phyloP scores from a whole-genome alignment of 2,888 invertebrate genomes.

The Crocallis elinguaria region DNA sequence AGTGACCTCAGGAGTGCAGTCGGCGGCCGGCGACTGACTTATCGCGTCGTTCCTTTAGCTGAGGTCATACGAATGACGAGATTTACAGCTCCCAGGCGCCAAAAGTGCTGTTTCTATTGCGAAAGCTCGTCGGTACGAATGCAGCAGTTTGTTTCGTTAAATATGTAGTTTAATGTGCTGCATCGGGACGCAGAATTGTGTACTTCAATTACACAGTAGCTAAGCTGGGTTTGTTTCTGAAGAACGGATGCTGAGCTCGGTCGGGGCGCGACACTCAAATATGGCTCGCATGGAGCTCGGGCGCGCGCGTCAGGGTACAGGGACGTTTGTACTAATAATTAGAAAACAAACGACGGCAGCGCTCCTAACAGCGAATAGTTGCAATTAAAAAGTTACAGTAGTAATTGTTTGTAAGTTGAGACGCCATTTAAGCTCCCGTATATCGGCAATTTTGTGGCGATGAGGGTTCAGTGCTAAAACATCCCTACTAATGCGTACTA shows the following conservation, averaged over 20 bases:
- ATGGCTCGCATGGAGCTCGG: background rate
- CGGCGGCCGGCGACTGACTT: slow-evolving; percentile 4
- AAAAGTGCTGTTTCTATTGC: slow-evolving; percentile 2
- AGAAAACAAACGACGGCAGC: no score
- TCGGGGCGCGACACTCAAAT: background rate
- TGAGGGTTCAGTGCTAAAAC: no score
- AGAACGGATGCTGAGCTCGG: background rate
- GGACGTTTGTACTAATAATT: no score
- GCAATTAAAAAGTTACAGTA: no score
- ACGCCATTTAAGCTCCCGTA: no score
- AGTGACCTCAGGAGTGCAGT: slow-evolving; percentile 10
- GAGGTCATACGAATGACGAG: slow-evolving; percentile 5
- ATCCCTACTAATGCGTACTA: no score
- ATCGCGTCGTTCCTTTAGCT: slow-evolving; percentile 8
- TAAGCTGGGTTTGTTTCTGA: background rate
- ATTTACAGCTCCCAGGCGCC: slow-evolving; percentile 5
- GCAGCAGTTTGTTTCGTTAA: slow-evolving; percentile 13
- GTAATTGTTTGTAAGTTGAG: no score
- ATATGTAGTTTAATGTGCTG: slow-evolving; percentile 7
- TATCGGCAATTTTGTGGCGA: no score
- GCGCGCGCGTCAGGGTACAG: background rate
- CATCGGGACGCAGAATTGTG: background rate
- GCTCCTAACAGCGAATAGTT: no score
- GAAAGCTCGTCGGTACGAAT: background rate
- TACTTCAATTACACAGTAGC: background rate